Percentiles rank a stretch among this genome's conserved stretches.
Evolutionary conservation across 2,888 invertebrate species (phyloP).

Genomic region (Psococerastis gibbosa): DNA sequence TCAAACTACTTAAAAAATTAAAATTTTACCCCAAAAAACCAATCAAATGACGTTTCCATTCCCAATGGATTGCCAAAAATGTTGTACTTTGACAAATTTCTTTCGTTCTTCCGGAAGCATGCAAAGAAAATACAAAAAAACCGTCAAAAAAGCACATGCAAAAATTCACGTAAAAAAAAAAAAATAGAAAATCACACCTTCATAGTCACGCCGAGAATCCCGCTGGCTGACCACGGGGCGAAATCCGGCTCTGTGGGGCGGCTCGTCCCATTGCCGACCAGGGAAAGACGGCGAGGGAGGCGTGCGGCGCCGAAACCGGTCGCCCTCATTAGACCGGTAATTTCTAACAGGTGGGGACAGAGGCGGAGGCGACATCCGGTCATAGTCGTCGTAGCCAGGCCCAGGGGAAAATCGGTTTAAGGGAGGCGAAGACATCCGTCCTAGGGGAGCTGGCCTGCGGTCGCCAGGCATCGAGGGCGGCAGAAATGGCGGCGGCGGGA

Average conservation of each 20-base stretch:
- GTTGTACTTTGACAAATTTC: constrained; percentile 18
- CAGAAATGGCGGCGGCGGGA: constrained; percentile 31
- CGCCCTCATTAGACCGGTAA: constrained; percentile 17
- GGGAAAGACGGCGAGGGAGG: constrained; percentile 19
- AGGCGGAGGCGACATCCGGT: constrained; percentile 22
- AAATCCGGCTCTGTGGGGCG: constrained; percentile 29
- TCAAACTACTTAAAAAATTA: neutral
- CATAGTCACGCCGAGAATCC: constrained; percentile 24
- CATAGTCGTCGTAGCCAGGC: constrained; percentile 29
- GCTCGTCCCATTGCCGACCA: constrained; percentile 28
- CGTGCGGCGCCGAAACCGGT: constrained; percentile 21
- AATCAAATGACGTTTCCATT: neutral
- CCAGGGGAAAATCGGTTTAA: constrained; percentile 28
- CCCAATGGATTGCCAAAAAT: constrained; percentile 15
- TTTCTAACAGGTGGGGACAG: constrained; percentile 20
- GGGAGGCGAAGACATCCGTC: constrained; percentile 27
- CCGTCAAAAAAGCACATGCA: constrained; percentile 11
- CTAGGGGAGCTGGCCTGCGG: constrained; percentile 24
- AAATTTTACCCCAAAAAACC: neutral
- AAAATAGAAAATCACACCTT: constrained; percentile 17
- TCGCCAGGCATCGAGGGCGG: constrained; percentile 30
- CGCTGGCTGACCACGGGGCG: constrained; percentile 25
- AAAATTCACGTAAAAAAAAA: neutral
- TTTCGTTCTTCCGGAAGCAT: constrained; percentile 15
- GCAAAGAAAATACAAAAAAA: constrained; percentile 14